Percentiles rank a stretch among this genome's conserved stretches.
phyloP scores from a whole-genome alignment of 2,888 invertebrate genomes.

The Cremastobaeus sp. region DNA sequence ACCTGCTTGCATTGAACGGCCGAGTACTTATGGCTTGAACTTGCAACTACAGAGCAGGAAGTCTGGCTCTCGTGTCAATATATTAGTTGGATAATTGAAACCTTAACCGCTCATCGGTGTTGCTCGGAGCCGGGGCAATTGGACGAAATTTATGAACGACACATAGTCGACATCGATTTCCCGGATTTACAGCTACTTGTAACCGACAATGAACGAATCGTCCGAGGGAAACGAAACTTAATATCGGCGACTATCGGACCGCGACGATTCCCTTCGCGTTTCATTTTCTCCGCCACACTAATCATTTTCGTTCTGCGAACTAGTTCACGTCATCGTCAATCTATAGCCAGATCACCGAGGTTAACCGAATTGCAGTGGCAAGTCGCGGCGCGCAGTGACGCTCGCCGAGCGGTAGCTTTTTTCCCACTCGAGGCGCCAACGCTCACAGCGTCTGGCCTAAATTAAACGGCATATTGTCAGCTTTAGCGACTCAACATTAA shows the following conservation, averaged over 20 bases:
- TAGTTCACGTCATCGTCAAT: constrained; percentile 30
- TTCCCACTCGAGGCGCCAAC: constrained; percentile 34
- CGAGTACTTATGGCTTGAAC: constrained; percentile 19
- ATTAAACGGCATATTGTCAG: constrained; percentile 50
- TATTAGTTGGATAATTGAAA: constrained; percentile 39
- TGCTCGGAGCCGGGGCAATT: background rate
- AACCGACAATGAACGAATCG: too few species aligned
- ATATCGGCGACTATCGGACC: too few species aligned
- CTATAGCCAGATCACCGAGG: constrained; percentile 22
- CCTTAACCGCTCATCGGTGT: constrained; percentile 16
- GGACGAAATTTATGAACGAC: constrained; percentile 13
- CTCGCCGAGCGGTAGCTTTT: constrained; percentile 13
- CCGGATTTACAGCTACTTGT: background rate
- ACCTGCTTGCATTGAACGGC: constrained; percentile 59
- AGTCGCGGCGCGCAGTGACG: background rate
- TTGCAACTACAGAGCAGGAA: constrained; percentile 38
- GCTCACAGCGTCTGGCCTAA: constrained; percentile 34
- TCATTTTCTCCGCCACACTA: constrained; percentile 7
- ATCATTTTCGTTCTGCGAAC: constrained; percentile 18
- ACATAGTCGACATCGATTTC: background rate
- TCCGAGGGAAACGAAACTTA: too few species aligned
- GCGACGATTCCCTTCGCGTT: constrained; percentile 3
- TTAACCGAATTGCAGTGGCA: constrained; percentile 28
- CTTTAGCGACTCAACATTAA: constrained; percentile 48
- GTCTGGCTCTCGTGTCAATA: constrained; percentile 30